A percentile compares a stretch with the other conserved stretches of the same genome.
These are phyloP conservation scores for Aphelinus certus DNA, from an alignment of 1,140 invertebrate species.

Conservation along the genomic window DNA sequence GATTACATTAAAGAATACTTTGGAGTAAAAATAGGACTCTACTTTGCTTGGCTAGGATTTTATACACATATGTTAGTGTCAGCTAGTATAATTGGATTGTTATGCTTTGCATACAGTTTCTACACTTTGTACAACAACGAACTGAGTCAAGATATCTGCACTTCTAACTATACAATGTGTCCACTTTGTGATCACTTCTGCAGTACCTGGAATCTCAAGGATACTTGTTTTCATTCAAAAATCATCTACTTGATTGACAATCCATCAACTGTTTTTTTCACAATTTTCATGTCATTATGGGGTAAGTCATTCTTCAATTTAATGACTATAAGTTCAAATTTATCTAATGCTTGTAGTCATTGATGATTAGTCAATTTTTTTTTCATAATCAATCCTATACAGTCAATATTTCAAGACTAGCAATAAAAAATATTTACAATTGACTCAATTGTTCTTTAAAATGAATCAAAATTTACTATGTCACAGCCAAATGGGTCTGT, in stretches of 20 bases:
- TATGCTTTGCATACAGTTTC: slow-evolving; percentile 85
- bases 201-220: slow-evolving; percentile 84
- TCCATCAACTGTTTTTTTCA: slow-evolving; percentile 90
- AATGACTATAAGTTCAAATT: too few species aligned
- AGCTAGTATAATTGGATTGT: slow-evolving; percentile 83
- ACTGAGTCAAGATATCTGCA: slow-evolving; percentile 87
- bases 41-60: slow-evolving; percentile 97
- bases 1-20: slow-evolving; percentile 92
- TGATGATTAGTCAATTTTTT: too few species aligned
- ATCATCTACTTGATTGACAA: slow-evolving; percentile 96
- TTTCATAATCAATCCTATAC: too few species aligned
- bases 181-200: slow-evolving; percentile 87
- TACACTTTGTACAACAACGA: slow-evolving; percentile 76
- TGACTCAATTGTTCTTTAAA: too few species aligned
- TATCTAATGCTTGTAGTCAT: too few species aligned
- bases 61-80: slow-evolving; percentile 94
- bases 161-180: slow-evolving; percentile 77
- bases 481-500: too few species aligned
- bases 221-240: slow-evolving; percentile 85
- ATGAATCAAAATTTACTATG: too few species aligned
- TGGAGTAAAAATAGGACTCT: slow-evolving; percentile 92
- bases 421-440: too few species aligned
- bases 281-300: slow-evolving; percentile 97
- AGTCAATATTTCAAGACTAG: too few species aligned
- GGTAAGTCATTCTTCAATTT: slow-evolving; percentile 67